A percentile compares a stretch with the other conserved stretches of the same genome.
Conservation (phyloP, 2,113 vertebrate species). For the Austrofundulus limnaeus region DNA sequence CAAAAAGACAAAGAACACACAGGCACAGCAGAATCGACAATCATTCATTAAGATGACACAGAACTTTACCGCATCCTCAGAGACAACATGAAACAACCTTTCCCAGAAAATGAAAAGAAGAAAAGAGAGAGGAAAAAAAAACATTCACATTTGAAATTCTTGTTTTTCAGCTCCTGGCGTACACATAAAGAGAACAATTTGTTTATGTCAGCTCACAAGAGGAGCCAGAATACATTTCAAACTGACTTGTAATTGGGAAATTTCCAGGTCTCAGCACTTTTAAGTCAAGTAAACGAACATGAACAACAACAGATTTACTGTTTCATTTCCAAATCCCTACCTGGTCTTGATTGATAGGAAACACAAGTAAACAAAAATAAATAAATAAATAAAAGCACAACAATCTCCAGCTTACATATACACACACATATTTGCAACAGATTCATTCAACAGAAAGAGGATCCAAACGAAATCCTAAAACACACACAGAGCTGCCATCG, state of each 20-base stretch:
- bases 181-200: slow-evolving; percentile 3
- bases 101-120: slow-evolving; percentile 20
- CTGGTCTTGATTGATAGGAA: slow-evolving; percentile 17
- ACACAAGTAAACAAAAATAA: slow-evolving; percentile 7
- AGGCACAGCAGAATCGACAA: slow-evolving; percentile 75
- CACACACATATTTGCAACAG: slow-evolving; percentile 55
- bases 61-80: slow-evolving; percentile 52
- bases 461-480: slow-evolving; percentile 51
- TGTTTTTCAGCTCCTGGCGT: slow-evolving; percentile 23
- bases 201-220: slow-evolving; percentile 21
- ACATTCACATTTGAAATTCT: slow-evolving; percentile 63
- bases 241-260: slow-evolving; percentile 16
- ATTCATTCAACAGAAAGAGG: slow-evolving; percentile 26
- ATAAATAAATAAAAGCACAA: slow-evolving; percentile 1
- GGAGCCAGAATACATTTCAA: slow-evolving; percentile 24
- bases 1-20: slow-evolving; percentile 71
- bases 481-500: slow-evolving; percentile 72
- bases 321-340: slow-evolving; percentile 33
- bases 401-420: slow-evolving; percentile 32
- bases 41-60: slow-evolving; percentile 71
- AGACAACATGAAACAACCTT: slow-evolving; percentile 52
- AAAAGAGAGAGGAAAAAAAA: not conserved
- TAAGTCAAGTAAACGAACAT: slow-evolving; percentile 15
- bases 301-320: slow-evolving; percentile 15
- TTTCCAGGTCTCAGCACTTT: slow-evolving; percentile 11